Evolutionary conservation across 2,797 vertebrate genomes (phyloP), one percentile per base, ranked within the genome.

Genomic region (Hozukius guyotensis): DNA sequence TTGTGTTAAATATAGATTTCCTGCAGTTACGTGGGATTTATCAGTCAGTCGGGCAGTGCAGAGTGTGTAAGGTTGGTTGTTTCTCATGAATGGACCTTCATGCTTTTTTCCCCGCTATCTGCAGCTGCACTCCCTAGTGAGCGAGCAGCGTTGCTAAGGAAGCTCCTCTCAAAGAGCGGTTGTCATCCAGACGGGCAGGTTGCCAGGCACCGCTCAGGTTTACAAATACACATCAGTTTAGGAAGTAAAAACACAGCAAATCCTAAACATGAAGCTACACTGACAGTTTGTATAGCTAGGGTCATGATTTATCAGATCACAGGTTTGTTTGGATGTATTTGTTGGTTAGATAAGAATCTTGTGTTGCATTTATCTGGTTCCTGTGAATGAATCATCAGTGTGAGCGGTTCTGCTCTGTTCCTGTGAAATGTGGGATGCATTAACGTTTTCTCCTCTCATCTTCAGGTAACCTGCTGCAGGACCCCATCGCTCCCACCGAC

Each of bases 401-500:
- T 52, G 31, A 63, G 56, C 38, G 7, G 20, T 16, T 32, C 10
- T 71, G 56, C 9, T 5, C 12, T 49, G 20, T 62, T 72, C 67
- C 56, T 65, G 78, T 72, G 61, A 69, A 31, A 52, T 20, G 3
- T 29, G 8, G 60, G 53, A 18, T n/a, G n/a, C 56, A 8, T 61
- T 75, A 66, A 72, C 36, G 12, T 38, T 49, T 1, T 14, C 5
- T 16, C 0, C 10, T 4, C 22, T 61, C 12, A 2, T 31, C 36
- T 66, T 6, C 64, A 99, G 98, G 98, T 91, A 97, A 99, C 93
- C 95, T 99, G 89, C 96, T 99, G 64, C 97, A 98, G 95, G 97
- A 99, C 92, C 99, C 99, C 80, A 97, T 99, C 71, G 98, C 99
- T 88, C 99, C 98, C 73, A 98, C 96, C 87, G 97, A 99, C 95